Evolutionary conservation across 2,797 vertebrate genomes (phyloP).

Genomic region (Urosaurus nigricauda): DNA sequence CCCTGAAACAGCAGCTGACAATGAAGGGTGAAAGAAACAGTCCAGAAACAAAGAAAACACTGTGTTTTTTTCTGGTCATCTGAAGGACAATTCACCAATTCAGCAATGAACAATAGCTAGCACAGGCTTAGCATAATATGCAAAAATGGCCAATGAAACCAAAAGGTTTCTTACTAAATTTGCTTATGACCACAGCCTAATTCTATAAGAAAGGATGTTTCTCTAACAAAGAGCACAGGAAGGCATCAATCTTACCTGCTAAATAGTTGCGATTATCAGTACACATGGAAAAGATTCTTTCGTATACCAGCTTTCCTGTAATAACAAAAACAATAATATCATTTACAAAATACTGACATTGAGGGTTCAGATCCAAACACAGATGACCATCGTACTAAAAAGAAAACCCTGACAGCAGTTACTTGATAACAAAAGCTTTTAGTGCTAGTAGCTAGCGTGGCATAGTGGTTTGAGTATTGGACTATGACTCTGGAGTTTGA

Average conservation of each 20-base stretch:
- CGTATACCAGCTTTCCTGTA: slow-evolving; percentile 94
- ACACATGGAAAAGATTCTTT: slow-evolving; percentile 96
- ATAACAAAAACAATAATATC: slow-evolving; percentile 16
- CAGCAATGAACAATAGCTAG: background rate
- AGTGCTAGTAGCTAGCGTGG: background rate
- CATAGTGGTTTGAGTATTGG: no score
- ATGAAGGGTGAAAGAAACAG: background rate
- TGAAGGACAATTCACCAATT: background rate
- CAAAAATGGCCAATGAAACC: background rate
- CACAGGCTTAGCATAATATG: background rate
- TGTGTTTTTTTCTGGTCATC: background rate
- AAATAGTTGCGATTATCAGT: slow-evolving; percentile 79
- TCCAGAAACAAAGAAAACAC: background rate
- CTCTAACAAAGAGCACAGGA: background rate
- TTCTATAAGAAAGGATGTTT: background rate
- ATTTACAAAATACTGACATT: background rate
- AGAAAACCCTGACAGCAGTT: background rate
- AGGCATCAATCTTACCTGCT: slow-evolving; percentile 81
- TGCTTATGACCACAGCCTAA: no score
- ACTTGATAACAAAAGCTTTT: no score
- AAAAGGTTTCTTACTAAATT: background rate
- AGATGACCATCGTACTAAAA: background rate
- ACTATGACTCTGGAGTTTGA: no score
- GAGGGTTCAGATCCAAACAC: background rate
- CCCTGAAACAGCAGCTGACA: background rate